Evolutionary conservation across 2,113 vertebrate species (phyloP), one percentile per base, ranked within the genome.

Genomic region (Podarcis muralis): DNA sequence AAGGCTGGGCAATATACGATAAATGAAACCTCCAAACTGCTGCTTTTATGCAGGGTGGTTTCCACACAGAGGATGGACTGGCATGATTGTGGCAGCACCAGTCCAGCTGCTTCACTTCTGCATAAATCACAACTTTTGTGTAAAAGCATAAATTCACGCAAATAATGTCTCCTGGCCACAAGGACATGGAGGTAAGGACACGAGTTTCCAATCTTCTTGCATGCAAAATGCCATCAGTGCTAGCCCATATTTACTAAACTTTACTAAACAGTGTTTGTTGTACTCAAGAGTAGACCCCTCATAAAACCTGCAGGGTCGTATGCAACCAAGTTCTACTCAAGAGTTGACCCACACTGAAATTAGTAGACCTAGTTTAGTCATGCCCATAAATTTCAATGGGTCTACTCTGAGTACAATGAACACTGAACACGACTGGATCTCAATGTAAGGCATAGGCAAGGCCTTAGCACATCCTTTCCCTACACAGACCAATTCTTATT

Each of bases 401-500:
- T 62, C 59, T 62, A 20, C 3, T 62, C 59, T 20, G 59, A 62
- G 59, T 62, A 62, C 4, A 62, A 62, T 4, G 3, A 62, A 20
- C 18, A 62, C 18, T 62, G 59, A 62, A 62, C 18, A 20, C 4
- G 18, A 20, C 5, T 0, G 5, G 35, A 13, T 62, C 48, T 43
- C 1, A 6, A 25, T 16, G 59, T 18, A 79, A 23, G 43, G 37
- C 4, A 12, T 32, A 62, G 4, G 20, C 23, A 32, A 1, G 1
- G 1, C 27, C 4, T 48, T 32, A 68, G 27, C 7, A 35, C 3
- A 74, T 43, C 11, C 68, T 35, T 78, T 13, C 20, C 66, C 40
- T 0, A 0, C 35, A 20, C 85, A 59, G 0, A 84, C 48, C 9
- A 9, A 53, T 53, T 11, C 59, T 0, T 20, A 30, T 7, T 80